Base-by-base conservation (phyloP, 1,140 invertebrate genomes). In the Aleiodes sp. region DNA sequence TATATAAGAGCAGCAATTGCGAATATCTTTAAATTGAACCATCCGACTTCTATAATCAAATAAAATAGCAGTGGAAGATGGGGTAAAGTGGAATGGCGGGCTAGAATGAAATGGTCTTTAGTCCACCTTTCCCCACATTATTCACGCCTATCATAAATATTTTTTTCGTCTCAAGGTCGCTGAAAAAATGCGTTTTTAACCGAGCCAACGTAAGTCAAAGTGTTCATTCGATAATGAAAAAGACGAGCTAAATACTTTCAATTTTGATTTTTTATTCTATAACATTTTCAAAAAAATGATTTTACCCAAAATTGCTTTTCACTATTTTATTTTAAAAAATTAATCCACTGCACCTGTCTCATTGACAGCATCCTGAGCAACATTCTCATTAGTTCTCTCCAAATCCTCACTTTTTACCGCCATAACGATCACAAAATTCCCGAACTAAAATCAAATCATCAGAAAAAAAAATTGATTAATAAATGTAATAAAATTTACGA, bases 11-110 rank as follows among this genome's bases (percentile, higher is more conserved):
- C 88, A 70, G 84, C 84, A 7, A 87, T 64, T 6, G 85, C 61
- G 43, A 89, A 75, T 10, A 88, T 73, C 46, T 83, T 80, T 19
- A 82, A 79, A 71, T 90, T 89, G 71, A 89, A 90, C 41, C 78
- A 79, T 41, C 89, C 89, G 78, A 87, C 88, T 35, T 88, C 89
- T 87, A 6, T 66, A 26, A 6, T 14, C 8, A 63, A 62, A 59
- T 3, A 31, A 28, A 59, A 52, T 16, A 24, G 12, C 26, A 21
- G 2, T 14, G 7, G 2, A 1, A 19, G 19, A 46, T 46, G 6
- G 2, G 8, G 4, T 35, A 2, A 2, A 46, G 41, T 16, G 16
- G 19, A 8, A 19, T 35, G 4, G 10, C 10, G 31, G 31, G 10
- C 4, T 6, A 35, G 4, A 35, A 6, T 4, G 31, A 35, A 6